These are phyloP conservation scores for Lynx canadensis DNA, from an alignment of 2,113 vertebrate genomes.

Conservation along the genomic window DNA sequence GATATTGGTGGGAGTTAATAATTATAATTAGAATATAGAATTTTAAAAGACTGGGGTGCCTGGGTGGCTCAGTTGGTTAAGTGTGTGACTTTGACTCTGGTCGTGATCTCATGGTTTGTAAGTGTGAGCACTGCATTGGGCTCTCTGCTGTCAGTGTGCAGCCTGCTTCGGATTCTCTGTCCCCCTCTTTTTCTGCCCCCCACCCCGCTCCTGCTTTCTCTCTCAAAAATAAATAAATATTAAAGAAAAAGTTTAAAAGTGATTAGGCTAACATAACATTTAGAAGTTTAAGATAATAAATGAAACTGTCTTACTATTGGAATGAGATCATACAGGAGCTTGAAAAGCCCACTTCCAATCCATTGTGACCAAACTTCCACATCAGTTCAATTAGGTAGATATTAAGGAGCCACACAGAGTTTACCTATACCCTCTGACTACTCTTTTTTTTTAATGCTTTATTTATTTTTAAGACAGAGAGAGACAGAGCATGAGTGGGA, in stretches of 20 bases:
- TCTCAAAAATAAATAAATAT: too few species aligned
- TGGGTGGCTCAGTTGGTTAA: too few species aligned
- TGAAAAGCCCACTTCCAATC: not conserved
- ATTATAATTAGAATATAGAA: conserved; percentile 39
- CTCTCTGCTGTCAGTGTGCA: too few species aligned
- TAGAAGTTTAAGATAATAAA: not conserved
- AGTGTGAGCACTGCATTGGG: too few species aligned
- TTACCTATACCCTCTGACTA: not conserved
- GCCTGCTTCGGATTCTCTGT: too few species aligned
- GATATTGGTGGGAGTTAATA: not conserved
- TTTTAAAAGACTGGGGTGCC: not conserved
- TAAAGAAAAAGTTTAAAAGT: not conserved
- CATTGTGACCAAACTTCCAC: not conserved
- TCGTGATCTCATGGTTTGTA: too few species aligned
- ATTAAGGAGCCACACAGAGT: not conserved
- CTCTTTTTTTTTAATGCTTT: too few species aligned
- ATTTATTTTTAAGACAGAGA: too few species aligned
- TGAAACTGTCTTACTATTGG: conserved; percentile 12
- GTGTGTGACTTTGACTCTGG: too few species aligned
- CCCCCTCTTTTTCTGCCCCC: too few species aligned
- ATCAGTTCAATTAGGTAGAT: not conserved
- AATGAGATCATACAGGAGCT: not conserved
- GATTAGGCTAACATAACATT: not conserved
- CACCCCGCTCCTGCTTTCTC: too few species aligned
- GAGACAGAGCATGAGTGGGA: too few species aligned